Evolutionary conservation across 2,797 vertebrate genomes (phyloP).

Genomic region (Muscicapa comitata): DNA sequence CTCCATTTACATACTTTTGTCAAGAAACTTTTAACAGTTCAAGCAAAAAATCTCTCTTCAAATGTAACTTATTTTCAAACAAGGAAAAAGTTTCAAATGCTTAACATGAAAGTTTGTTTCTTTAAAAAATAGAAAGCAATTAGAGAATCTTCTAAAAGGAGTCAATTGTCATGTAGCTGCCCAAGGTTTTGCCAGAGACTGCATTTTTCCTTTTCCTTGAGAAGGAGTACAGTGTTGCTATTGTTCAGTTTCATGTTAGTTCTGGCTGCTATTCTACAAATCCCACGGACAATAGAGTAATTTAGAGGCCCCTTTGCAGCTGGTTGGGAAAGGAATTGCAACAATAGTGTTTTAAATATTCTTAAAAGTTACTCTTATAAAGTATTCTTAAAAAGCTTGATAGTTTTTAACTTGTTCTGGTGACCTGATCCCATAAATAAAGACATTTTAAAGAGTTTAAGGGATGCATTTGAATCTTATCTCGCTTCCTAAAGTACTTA

Average conservation of each 20-base stretch:
- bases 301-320: not conserved
- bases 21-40: not conserved
- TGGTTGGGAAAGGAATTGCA: conserved; percentile 6
- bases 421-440: not conserved
- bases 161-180: not conserved
- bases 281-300: not conserved
- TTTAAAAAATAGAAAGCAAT: not conserved
- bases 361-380: not conserved
- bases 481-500: not conserved
- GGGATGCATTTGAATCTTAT: not conserved
- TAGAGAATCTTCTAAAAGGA: not conserved
- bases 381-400: not conserved
- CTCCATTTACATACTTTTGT: not conserved
- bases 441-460: not conserved
- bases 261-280: conserved; percentile 18
- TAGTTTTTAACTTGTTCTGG: not conserved
- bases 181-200: not conserved
- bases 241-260: conserved; percentile 48
- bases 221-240: not conserved
- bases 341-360: not conserved
- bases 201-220: not conserved
- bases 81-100: not conserved
- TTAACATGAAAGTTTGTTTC: not conserved
- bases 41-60: not conserved
- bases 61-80: not conserved